phyloP scores from a whole-genome alignment of 2,113 vertebrate genomes.

The Siniperca chuatsi region DNA sequence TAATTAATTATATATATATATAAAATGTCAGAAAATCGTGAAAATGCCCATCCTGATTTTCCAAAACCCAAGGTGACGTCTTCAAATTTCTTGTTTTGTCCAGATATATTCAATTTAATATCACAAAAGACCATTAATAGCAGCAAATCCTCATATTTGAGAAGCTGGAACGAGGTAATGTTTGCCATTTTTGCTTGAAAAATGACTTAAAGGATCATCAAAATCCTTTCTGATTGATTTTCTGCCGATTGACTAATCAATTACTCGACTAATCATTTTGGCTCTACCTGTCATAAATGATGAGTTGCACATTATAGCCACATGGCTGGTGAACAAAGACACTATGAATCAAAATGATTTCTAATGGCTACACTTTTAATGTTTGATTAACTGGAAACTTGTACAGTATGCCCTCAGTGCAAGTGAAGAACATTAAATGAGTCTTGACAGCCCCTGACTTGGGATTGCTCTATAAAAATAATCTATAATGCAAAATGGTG shows the following conservation, averaged over 20 bases:
- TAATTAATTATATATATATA: background rate
- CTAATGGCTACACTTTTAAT: slow-evolving; percentile 76
- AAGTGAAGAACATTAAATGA: slow-evolving; percentile 73
- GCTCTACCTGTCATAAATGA: background rate
- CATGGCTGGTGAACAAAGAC: slow-evolving; percentile 47
- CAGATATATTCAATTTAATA: background rate
- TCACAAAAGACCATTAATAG: background rate
- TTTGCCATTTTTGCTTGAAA: background rate
- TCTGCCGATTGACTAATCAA: background rate
- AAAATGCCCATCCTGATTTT: background rate
- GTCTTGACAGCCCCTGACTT: slow-evolving; percentile 52
- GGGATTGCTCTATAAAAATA: slow-evolving; percentile 67
- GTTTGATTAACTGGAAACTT: slow-evolving; percentile 76
- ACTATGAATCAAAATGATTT: slow-evolving; percentile 36
- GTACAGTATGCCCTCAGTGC: slow-evolving; percentile 81
- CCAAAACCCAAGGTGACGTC: background rate
- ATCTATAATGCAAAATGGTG: slow-evolving; percentile 57
- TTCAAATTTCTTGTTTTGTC: background rate
- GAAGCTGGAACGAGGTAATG: background rate
- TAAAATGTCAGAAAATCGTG: background rate
- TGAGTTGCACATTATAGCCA: background rate
- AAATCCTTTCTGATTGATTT: background rate
- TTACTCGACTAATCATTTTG: background rate
- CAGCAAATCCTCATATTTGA: background rate
- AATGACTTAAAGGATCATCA: background rate